Conservation (phyloP, 1,140 invertebrate species). For the Mya arenaria region DNA sequence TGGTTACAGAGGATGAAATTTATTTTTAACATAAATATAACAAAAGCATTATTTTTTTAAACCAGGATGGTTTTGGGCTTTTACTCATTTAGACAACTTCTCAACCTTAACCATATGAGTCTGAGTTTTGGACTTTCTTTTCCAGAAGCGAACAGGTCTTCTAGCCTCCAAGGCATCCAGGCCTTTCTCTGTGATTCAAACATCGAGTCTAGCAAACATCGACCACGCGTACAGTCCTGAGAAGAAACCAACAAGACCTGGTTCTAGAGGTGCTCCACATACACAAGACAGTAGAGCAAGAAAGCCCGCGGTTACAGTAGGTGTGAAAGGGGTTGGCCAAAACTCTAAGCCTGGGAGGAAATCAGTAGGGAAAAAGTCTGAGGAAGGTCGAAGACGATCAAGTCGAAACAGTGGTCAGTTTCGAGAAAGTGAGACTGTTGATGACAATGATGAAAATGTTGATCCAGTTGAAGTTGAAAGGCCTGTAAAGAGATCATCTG, state of each 20-base stretch:
- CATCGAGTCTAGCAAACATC: conserved; percentile 64
- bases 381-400: conserved; percentile 12
- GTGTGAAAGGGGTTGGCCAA: neutral
- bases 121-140: conserved; percentile 28
- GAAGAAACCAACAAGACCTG: conserved; percentile 43
- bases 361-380: conserved; percentile 3
- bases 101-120: too few relatives aligned
- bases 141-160: conserved; percentile 60
- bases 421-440: neutral
- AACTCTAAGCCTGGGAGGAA: neutral
- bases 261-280: neutral
- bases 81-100: too few relatives aligned
- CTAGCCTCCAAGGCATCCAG: conserved; percentile 54
- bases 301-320: neutral
- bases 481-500: neutral
- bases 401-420: conserved; percentile 28
- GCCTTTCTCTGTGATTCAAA: conserved; percentile 66
- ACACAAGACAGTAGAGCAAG: neutral
- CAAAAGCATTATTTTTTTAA: too few relatives aligned
- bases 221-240: conserved; percentile 65
- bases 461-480: neutral
- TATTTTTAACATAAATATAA: too few relatives aligned
- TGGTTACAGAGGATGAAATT: too few relatives aligned
- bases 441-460: conserved; percentile 20
- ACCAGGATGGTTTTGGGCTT: too few relatives aligned